phyloP scores from a whole-genome alignment of 2,888 invertebrate species.

The Ichneumoninae sp. region DNA sequence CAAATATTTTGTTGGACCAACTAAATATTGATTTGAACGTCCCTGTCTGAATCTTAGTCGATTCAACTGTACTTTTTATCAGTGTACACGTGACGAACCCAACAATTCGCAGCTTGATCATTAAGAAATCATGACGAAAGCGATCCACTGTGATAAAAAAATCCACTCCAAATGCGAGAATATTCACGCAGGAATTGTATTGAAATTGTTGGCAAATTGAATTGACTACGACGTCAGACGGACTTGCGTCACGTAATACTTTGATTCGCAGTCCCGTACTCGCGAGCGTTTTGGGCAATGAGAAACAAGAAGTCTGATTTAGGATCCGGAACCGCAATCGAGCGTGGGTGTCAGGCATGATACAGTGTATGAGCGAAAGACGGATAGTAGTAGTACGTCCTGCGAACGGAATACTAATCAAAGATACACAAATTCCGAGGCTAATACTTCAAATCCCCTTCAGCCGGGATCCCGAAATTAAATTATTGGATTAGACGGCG shows the following conservation, averaged over 20 bases:
- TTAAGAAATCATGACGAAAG: neutral
- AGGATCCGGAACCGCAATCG: conserved; percentile 83
- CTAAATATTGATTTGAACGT: no score
- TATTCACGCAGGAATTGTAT: neutral
- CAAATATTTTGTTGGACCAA: no score
- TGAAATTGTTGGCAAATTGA: neutral
- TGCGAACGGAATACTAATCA: conserved; percentile 84
- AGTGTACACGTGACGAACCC: no score
- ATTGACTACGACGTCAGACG: neutral
- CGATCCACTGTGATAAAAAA: no score
- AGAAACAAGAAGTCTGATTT: conserved; percentile 75
- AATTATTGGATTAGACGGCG: conserved; percentile 83
- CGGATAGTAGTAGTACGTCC: conserved; percentile 38
- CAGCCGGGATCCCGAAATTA: conserved; percentile 83
- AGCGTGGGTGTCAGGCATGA: conserved; percentile 71
- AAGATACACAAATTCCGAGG: conserved; percentile 84
- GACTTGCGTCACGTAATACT: conserved; percentile 35
- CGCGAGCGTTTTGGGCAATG: conserved; percentile 41
- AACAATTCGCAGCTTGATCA: neutral
- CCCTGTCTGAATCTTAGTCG: no score
- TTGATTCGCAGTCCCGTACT: conserved; percentile 37
- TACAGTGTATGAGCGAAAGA: conserved; percentile 30
- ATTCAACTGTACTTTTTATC: no score
- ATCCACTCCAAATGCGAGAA: no score
- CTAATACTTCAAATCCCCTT: conserved; percentile 84